phyloP scores from a whole-genome alignment of 2,113 vertebrate species.

The Lethenteron reissneri region DNA sequence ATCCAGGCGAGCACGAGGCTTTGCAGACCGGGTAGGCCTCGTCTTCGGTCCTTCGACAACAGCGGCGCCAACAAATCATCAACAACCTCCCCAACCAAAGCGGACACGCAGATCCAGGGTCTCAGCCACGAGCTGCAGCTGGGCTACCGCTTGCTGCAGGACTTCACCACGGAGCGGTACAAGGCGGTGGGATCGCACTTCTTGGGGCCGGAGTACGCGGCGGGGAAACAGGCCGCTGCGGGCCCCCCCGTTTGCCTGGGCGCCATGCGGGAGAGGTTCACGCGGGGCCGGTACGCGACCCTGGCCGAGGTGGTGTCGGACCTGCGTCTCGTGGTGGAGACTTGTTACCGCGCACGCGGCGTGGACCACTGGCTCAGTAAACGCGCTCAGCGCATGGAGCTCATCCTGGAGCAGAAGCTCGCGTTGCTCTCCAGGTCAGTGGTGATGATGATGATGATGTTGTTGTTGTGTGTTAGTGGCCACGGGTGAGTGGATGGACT shows the following conservation, averaged over 20 bases:
- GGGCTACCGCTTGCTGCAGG: constrained; percentile 51
- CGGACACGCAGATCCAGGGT: constrained; percentile 12
- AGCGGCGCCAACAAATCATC: no score
- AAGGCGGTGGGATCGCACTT: constrained; percentile 48
- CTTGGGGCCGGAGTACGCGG: constrained; percentile 25
- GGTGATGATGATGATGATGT: neutral
- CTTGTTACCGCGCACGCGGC: constrained; percentile 60
- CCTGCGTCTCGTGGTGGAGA: constrained; percentile 74
- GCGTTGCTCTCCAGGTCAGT: constrained; percentile 62
- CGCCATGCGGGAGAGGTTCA: constrained; percentile 68
- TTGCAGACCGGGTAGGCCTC: no score
- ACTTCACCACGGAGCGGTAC: constrained; percentile 62
- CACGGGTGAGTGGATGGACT: no score
- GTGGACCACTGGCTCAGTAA: constrained; percentile 93
- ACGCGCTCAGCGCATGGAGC: constrained; percentile 80
- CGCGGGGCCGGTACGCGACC: constrained; percentile 37
- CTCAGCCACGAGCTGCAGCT: constrained; percentile 60
- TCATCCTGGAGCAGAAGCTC: constrained; percentile 83
- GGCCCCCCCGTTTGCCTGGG: constrained; percentile 29
- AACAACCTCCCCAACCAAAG: no score
- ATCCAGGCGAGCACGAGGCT: no score
- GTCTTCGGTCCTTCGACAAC: no score
- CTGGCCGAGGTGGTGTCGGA: constrained; percentile 79
- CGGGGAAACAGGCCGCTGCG: constrained; percentile 12
- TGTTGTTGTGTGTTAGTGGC: neutral